Evolutionary conservation across 2,888 invertebrate species (phyloP), one percentile per base, ranked within the genome.

Genomic region (Cheilosia grossa): DNA sequence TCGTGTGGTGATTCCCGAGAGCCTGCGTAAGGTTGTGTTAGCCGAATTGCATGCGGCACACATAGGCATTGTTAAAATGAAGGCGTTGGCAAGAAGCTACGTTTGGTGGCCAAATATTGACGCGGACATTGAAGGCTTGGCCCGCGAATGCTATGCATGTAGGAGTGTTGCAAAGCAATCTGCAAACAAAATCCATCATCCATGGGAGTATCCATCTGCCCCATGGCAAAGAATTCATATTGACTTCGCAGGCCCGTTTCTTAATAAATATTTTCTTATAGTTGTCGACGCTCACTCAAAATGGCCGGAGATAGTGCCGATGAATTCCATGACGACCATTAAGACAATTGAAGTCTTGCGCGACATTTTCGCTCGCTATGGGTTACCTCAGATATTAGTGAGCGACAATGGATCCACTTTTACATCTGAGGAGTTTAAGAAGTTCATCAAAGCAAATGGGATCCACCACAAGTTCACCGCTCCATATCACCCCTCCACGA

Each of bases 401-500:
- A 33, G 33, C 3, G 33, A 33, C 3, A 33, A 33, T 10, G 33
- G 33, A 10, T 10, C 33, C 33, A 33, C 33, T 10, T 33, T 33
- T 33, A 33, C 33, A 10, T 33, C 33, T 10, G 10, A 10, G 33
- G 33, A 33, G 3, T 33, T 33, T 33, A 33, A 9, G 33, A 33
- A 10, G 10, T 33, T 33, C 10, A 33, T 33, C 3, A 33, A 15
- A 53, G 61, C n/a, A 30, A 51, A 47, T n/a, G 56, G 17, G 24
- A 56, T 61, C 24, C 24, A 19, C 10, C 47, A 51, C 9, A 64
- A 49, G 49, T 6, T 51, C 15, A 47, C 49, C 3, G 30, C 53
- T 4, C 47, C 58, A 7, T 75, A 78, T 30, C 81, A 80, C 15
- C 86, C 70, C 2, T 42, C 70, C 9, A 75, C 83, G 17, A 89